phyloP scores from a whole-genome alignment of 2,797 vertebrate species.

The Micropoecilia bifurca region DNA sequence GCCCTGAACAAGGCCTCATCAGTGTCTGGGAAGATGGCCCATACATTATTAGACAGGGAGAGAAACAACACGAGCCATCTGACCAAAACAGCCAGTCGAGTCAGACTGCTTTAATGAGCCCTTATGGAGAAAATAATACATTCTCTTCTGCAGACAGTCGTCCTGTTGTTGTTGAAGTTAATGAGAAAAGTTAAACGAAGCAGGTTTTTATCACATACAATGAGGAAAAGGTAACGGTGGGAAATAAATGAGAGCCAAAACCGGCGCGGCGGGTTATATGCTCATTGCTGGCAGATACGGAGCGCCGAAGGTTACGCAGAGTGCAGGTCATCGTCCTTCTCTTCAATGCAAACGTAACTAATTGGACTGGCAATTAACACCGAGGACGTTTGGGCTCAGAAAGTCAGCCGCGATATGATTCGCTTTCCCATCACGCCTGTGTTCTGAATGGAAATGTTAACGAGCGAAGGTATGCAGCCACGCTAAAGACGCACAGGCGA shows the following conservation, averaged over 20 bases:
- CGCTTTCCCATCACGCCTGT: constrained; percentile 49
- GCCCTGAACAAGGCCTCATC: constrained; percentile 58
- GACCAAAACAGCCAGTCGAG: constrained; percentile 74
- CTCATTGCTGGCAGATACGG: constrained; percentile 42
- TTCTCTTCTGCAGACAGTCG: constrained; percentile 52
- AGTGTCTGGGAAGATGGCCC: constrained; percentile 73
- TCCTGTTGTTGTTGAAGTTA: constrained; percentile 70
- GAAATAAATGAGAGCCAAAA: constrained; percentile 61
- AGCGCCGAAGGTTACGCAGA: constrained; percentile 46
- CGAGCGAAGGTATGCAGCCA: constrained; percentile 34
- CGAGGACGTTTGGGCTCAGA: constrained; percentile 43
- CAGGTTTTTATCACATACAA: constrained; percentile 57
- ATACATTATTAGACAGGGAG: constrained; percentile 77
- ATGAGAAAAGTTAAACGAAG: constrained; percentile 75
- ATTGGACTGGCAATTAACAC: constrained; percentile 76
- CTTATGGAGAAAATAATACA: constrained; percentile 77
- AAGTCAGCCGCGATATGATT: constrained; percentile 48
- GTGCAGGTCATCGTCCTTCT: constrained; percentile 46
- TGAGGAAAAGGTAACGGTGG: constrained; percentile 52
- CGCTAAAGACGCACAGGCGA: constrained; percentile 29
- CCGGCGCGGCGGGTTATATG: constrained; percentile 37
- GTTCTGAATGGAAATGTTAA: constrained; percentile 46
- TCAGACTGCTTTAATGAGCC: constrained; percentile 77
- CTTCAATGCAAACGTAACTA: constrained; percentile 60
- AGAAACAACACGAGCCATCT: constrained; percentile 78